These are phyloP conservation scores for Poecilus cupreus DNA, from an alignment of 2,888 invertebrate species.

Conservation along the genomic window DNA sequence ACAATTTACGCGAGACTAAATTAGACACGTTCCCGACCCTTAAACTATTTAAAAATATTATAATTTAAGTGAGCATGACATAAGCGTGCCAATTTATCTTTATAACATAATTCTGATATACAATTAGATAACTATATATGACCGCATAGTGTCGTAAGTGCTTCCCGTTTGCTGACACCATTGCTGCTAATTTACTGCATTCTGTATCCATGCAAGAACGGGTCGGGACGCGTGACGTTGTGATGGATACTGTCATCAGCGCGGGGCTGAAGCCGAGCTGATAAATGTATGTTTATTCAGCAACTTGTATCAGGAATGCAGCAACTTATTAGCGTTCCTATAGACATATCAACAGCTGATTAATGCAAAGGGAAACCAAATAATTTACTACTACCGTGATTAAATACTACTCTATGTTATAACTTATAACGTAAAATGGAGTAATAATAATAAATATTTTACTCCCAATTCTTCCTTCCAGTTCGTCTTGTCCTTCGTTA, in stretches of 20 bases:
- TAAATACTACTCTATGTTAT: too few relatives aligned
- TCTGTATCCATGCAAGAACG: not conserved
- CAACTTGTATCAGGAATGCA: too few relatives aligned
- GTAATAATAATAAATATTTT: too few relatives aligned
- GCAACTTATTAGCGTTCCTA: too few relatives aligned
- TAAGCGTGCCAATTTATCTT: constrained; percentile 72
- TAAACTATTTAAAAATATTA: constrained; percentile 58
- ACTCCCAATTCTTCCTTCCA: too few relatives aligned
- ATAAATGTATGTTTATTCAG: too few relatives aligned
- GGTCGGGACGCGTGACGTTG: not conserved
- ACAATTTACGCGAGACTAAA: constrained; percentile 38
- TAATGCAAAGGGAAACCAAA: too few relatives aligned
- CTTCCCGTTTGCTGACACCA: constrained; percentile 38
- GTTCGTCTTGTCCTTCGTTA: too few relatives aligned
- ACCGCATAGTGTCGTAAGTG: constrained; percentile 6
- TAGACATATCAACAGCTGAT: too few relatives aligned
- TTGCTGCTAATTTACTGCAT: constrained; percentile 33
- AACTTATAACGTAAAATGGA: too few relatives aligned
- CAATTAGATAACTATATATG: constrained; percentile 53
- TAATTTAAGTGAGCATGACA: constrained; percentile 67
- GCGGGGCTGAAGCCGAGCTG: not conserved
- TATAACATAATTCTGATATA: constrained; percentile 70
- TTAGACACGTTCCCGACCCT: constrained; percentile 54
- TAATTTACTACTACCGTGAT: too few relatives aligned
- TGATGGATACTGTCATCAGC: not conserved